Conservation (phyloP, 1,140 invertebrate species). For the Ostrea denselamellosa region DNA sequence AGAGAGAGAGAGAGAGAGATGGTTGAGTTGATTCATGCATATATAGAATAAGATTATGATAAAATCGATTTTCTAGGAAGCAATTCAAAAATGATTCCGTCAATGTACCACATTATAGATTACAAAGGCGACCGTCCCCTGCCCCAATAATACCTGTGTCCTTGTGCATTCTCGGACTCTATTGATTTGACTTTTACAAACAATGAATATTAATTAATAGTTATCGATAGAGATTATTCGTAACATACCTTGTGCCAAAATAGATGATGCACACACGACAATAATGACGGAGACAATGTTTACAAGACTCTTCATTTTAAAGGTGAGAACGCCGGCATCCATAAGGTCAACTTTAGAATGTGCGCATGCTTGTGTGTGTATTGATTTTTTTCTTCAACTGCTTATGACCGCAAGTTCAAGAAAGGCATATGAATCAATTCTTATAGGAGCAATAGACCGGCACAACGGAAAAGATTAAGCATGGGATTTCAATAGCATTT, state of each 20-base stretch:
- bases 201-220: no score
- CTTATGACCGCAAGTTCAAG: background rate
- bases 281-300: background rate
- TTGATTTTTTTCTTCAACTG: background rate
- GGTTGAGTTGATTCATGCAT: no score
- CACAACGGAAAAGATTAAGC: background rate
- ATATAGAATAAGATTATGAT: no score
- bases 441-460: background rate
- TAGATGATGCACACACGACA: background rate
- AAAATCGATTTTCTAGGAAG: no score
- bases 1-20: no score
- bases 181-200: no score
- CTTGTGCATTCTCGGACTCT: no score
- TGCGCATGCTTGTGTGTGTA: constrained; percentile 23
- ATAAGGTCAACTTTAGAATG: background rate
- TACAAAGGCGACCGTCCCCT: no score
- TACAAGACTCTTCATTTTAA: constrained; percentile 18
- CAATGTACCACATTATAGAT: no score
- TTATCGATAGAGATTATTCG: background rate
- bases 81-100: no score
- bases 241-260: background rate
- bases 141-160: no score
- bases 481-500: background rate
- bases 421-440: constrained; percentile 1
- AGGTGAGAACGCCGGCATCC: constrained; percentile 24